phyloP scores from a whole-genome alignment of 2,797 vertebrate species.

The Manis pentadactyla region DNA sequence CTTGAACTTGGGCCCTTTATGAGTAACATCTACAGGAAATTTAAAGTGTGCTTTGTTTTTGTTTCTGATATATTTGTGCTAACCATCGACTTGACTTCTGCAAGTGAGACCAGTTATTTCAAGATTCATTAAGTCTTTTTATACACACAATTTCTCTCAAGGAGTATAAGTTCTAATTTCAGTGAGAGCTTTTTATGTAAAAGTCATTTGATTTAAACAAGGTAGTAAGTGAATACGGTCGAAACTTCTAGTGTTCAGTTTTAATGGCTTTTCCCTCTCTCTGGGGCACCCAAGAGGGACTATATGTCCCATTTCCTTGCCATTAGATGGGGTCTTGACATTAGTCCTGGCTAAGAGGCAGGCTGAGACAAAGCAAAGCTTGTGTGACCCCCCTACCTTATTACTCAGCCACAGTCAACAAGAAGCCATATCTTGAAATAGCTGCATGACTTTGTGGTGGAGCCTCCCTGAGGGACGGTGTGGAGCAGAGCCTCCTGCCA shows the following conservation, averaged over 20 bases:
- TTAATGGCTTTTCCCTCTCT: background rate
- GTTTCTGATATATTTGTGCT: background rate
- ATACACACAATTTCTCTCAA: background rate
- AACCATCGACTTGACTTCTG: background rate
- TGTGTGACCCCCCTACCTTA: background rate
- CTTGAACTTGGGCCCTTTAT: background rate
- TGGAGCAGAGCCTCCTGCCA: background rate
- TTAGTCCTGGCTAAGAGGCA: background rate
- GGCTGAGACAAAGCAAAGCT: background rate
- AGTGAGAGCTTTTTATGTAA: background rate
- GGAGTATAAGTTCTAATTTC: background rate
- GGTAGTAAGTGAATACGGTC: background rate
- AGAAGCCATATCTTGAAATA: background rate
- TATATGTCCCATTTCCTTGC: background rate
- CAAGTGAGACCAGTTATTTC: background rate
- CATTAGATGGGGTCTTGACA: background rate
- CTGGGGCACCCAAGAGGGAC: no score
- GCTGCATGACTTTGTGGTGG: no score
- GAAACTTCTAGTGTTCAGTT: background rate
- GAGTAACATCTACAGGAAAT: background rate
- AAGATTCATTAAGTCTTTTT: background rate
- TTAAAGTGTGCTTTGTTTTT: background rate
- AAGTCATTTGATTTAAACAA: background rate
- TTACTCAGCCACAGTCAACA: background rate
- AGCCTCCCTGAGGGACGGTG: background rate